A percentile compares a stretch with the other conserved stretches of the same genome.
Conservation (phyloP, 1,140 invertebrate species). For the Drosophila ohnishii region DNA sequence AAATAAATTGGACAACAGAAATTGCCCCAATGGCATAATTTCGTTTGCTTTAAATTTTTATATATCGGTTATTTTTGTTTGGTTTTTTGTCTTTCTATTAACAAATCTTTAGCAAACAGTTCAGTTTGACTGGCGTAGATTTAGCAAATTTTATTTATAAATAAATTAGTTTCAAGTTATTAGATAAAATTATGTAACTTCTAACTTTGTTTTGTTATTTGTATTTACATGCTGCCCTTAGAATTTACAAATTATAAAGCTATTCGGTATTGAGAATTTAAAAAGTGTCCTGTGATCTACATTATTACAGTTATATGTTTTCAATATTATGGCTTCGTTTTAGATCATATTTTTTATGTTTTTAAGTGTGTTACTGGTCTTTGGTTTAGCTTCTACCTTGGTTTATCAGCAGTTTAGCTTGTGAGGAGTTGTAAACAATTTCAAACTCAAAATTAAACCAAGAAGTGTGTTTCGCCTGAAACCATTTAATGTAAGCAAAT, state of each 20-base stretch:
- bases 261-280: constrained; percentile 52
- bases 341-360: constrained; percentile 16
- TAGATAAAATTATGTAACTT: constrained; percentile 40
- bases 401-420: constrained; percentile 58
- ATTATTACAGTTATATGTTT: not conserved
- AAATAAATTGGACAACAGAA: constrained; percentile 60
- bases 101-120: constrained; percentile 55
- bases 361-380: constrained; percentile 34
- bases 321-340: constrained; percentile 19
- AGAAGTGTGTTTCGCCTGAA: constrained; percentile 45
- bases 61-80: constrained; percentile 18
- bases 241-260: constrained; percentile 50
- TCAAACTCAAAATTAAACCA: constrained; percentile 16
- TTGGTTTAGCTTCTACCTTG: constrained; percentile 39
- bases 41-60: constrained; percentile 20
- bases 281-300: constrained; percentile 31
- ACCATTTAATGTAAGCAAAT: constrained; percentile 52
- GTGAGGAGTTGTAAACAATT: constrained; percentile 45
- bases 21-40: constrained; percentile 29
- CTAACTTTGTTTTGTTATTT: constrained; percentile 26
- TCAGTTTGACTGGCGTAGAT: constrained; percentile 42
- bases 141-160: constrained; percentile 48
- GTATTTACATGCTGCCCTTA: constrained; percentile 24
- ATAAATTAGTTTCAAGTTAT: constrained; percentile 39
- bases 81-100: not conserved